phyloP scores from a whole-genome alignment of 2,888 invertebrate genomes.

The Branchellion lobata region DNA sequence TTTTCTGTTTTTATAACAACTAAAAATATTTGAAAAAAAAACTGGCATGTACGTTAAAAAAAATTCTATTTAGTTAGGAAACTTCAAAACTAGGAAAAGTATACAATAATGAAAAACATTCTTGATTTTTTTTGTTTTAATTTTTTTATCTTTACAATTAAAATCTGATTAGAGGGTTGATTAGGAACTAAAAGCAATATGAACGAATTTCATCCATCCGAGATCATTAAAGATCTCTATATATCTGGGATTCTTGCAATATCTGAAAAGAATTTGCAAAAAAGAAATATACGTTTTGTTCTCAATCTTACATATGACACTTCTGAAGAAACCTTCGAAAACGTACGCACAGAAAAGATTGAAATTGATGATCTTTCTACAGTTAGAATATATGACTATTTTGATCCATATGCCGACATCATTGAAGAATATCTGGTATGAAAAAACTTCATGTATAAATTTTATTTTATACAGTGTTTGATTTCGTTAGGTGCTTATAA shows the following conservation, averaged over 20 bases:
- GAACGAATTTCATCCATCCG: constrained; percentile 17
- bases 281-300: constrained; percentile 20
- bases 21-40: constrained; percentile 1
- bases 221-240: constrained; percentile 14
- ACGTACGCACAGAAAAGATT: constrained; percentile 7
- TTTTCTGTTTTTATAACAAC: background rate
- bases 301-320: constrained; percentile 7
- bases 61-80: background rate
- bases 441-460: background rate
- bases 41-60: background rate
- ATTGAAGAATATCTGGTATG: constrained; percentile 7
- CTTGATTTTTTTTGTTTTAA: no score
- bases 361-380: constrained; percentile 30
- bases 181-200: no score
- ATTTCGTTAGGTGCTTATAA: no score
- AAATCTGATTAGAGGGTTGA: background rate
- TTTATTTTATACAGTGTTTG: no score
- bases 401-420: constrained; percentile 13
- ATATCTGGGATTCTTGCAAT: constrained; percentile 30
- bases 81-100: background rate
- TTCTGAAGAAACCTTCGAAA: background rate
- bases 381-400: constrained; percentile 20
- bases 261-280: constrained; percentile 1
- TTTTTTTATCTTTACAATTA: no score
- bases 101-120: background rate